A percentile compares a stretch with the other conserved stretches of the same genome.
Conservation (phyloP, 2,888 invertebrate genomes). For the Spodoptera picta region DNA sequence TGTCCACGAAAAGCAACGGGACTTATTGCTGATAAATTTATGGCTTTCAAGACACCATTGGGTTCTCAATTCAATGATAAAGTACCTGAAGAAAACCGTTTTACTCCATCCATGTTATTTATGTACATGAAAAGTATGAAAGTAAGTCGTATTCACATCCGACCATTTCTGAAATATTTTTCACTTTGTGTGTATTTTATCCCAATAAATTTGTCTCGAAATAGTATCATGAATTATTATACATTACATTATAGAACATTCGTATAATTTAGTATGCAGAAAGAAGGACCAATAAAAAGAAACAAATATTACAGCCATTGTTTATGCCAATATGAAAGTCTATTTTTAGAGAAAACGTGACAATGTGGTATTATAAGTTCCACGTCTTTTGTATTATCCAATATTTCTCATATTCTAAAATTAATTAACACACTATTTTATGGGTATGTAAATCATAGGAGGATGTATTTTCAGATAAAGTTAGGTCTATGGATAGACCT, state of each 20-base stretch:
- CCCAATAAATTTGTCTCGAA: slow-evolving; percentile 15
- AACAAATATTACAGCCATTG: slow-evolving; percentile 22
- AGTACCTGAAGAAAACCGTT: slow-evolving; percentile 94
- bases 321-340: slow-evolving; percentile 52
- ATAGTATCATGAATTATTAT: background rate
- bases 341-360: slow-evolving; percentile 38
- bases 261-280: background rate
- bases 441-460: slow-evolving; percentile 1
- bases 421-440: background rate
- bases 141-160: slow-evolving; percentile 79
- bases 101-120: slow-evolving; percentile 96
- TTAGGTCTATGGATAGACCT: slow-evolving; percentile 98
- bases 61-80: slow-evolving; percentile 94
- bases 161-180: too few relatives aligned
- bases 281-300: slow-evolving; percentile 23
- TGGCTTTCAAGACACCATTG: slow-evolving; percentile 98
- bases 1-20: slow-evolving; percentile 94
- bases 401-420: background rate
- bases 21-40: slow-evolving; percentile 94
- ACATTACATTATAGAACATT: background rate
- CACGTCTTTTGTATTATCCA: too few relatives aligned
- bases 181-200: slow-evolving; percentile 17
- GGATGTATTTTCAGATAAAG: slow-evolving; percentile 89
- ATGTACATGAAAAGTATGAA: slow-evolving; percentile 93
- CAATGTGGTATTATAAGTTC: background rate